Evolutionary conservation across 2,888 invertebrate species (phyloP).

Genomic region (Temnothorax rugatulus): DNA sequence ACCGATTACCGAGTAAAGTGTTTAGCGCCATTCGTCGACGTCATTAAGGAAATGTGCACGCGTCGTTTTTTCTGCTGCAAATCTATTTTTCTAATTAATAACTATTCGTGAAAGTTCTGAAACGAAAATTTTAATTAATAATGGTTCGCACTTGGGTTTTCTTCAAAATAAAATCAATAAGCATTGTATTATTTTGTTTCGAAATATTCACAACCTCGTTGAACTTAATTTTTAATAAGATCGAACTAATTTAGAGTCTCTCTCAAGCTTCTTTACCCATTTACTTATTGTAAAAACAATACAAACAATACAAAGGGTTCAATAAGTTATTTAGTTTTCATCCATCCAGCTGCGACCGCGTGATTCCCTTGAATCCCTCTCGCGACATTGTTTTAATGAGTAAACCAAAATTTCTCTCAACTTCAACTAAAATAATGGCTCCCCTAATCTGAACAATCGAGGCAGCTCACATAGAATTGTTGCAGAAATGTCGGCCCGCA

Average conservation of each 20-base stretch:
- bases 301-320: background rate
- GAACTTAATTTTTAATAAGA: background rate
- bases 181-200: background rate
- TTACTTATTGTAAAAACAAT: background rate
- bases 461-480: slow-evolving; percentile 23
- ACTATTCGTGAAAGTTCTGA: background rate
- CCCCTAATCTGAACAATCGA: slow-evolving; percentile 21
- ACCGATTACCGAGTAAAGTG: slow-evolving; percentile 68
- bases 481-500: slow-evolving; percentile 45
- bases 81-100: background rate
- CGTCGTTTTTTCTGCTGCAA: slow-evolving; percentile 6
- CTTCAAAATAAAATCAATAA: background rate
- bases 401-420: background rate
- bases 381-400: slow-evolving; percentile 7
- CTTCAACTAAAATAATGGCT: slow-evolving; percentile 22
- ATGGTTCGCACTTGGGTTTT: background rate
- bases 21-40: slow-evolving; percentile 43
- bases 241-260: background rate
- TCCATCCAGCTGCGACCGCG: background rate
- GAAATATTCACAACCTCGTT: background rate
- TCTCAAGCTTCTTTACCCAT: background rate
- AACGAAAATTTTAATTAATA: background rate
- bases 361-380: background rate
- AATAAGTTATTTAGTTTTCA: background rate
- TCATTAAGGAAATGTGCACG: slow-evolving; percentile 51